These are phyloP conservation scores for Orgyia antiqua DNA, from an alignment of 2,888 invertebrate species.

Conservation along the genomic window DNA sequence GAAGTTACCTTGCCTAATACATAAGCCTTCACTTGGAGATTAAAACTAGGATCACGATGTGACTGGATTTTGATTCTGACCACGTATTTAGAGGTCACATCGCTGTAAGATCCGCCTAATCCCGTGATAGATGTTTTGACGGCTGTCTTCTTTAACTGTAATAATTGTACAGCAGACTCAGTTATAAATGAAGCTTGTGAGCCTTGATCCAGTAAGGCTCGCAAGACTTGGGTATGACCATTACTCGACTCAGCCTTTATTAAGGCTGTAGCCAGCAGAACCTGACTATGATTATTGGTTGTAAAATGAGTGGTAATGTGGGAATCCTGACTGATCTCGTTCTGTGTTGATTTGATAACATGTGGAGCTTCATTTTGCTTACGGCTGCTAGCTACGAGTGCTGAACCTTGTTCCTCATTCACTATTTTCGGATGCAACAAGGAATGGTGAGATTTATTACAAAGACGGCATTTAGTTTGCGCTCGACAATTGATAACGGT, in stretches of 20 bases:
- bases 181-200: conserved; percentile 1
- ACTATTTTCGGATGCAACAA: background rate
- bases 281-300: background rate
- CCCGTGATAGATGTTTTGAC: background rate
- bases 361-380: background rate
- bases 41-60: background rate
- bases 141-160: background rate
- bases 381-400: no score
- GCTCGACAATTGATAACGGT: background rate
- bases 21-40: background rate
- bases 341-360: background rate
- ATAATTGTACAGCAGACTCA: background rate
- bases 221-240: background rate
- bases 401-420: no score
- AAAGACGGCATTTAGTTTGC: background rate
- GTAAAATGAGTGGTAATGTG: no score
- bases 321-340: background rate
- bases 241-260: background rate
- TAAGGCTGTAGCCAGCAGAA: conserved; percentile 1
- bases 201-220: conserved; percentile 1
- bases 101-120: background rate
- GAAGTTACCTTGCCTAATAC: conserved; percentile 1
- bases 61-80: background rate
- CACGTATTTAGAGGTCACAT: background rate
- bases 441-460: background rate